These are phyloP conservation scores for Camptogramma bilineatum DNA, from an alignment of 2,888 invertebrate genomes.

Conservation along the genomic window DNA sequence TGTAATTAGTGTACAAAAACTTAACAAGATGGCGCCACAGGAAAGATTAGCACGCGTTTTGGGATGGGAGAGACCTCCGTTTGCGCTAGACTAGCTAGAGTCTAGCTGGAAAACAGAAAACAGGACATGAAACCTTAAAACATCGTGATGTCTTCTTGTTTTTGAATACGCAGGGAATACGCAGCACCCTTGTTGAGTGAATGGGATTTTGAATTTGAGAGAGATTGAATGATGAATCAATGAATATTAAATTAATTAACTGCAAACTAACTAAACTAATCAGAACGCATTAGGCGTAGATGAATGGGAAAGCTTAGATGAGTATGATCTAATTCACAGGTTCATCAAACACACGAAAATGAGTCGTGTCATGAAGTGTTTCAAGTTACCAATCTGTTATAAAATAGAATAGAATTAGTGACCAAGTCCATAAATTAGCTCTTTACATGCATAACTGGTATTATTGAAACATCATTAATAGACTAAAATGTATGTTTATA, in stretches of 20 bases:
- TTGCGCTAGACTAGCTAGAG: neutral
- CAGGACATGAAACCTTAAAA: conserved; percentile 2
- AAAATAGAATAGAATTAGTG: neutral
- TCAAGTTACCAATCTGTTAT: neutral
- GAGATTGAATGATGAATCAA: no score
- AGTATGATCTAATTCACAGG: no score
- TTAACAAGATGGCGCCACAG: conserved; percentile 27
- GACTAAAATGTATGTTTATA: neutral
- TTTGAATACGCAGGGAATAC: conserved; percentile 11
- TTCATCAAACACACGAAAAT: no score
- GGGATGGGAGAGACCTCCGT: neutral
- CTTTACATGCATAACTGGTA: neutral
- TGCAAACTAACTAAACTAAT: no score
- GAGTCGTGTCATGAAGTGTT: no score
- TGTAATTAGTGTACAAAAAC: conserved; percentile 5
- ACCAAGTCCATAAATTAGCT: no score
- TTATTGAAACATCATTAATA: neutral
- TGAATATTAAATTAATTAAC: no score
- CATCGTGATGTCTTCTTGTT: conserved; percentile 14
- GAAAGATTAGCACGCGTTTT: conserved; percentile 17
- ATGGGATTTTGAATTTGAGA: no score
- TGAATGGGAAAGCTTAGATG: no score
- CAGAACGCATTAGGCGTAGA: no score
- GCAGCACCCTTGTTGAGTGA: neutral
- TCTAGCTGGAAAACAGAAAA: no score